Evolutionary conservation across 1,140 invertebrate genomes (phyloP), one percentile per base, ranked within the genome.

Genomic region (Oreohelix idahoensis): DNA sequence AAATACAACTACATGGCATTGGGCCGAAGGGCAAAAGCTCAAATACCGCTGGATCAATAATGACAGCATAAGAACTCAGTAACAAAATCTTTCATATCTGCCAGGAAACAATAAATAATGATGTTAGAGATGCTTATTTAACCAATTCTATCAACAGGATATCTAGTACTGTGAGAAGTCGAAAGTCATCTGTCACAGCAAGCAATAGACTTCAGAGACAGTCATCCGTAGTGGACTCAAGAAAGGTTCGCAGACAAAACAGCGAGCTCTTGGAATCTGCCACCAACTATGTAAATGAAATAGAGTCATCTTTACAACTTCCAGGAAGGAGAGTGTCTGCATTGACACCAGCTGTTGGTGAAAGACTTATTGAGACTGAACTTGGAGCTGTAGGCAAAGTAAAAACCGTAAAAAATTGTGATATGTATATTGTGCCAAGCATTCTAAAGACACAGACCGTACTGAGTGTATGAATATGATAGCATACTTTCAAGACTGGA

Each of bases 291-390:
- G 11, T 76, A 1, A 51, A 36, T 35, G 74, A 76, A 1, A 35
- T 76, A 35, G 74, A 76, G 74, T 53, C 74, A 51, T 76, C 74
- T 2, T 35, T 76, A 49, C 29, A 39, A 26, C 42, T 76, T 1
- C 74, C 38, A 17, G 15, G 42, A 13, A 26, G 23, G 38, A 49
- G 26, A 23, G n/a, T 23, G 1, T 76, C 39, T 17, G 15, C 71
- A 13, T 2, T 23, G 11, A 29, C 77, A 5, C 26, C 75, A n/a
- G 29, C 20, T 42, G 38, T 38, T 39, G 79, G 66, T 0, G 63
- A n/a, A 38, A 70, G 36, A 58, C 69, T 81, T 1, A 71, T 51
- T 58, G 79, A 81, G n/a, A 66, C 13, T 17, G 79, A 81, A 42
- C 13, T 32, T 0, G 69, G 63, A n/a, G 79, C 29, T 1, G 32